Conservation (phyloP, 2,888 invertebrate species). For the Augiades crinisus region DNA sequence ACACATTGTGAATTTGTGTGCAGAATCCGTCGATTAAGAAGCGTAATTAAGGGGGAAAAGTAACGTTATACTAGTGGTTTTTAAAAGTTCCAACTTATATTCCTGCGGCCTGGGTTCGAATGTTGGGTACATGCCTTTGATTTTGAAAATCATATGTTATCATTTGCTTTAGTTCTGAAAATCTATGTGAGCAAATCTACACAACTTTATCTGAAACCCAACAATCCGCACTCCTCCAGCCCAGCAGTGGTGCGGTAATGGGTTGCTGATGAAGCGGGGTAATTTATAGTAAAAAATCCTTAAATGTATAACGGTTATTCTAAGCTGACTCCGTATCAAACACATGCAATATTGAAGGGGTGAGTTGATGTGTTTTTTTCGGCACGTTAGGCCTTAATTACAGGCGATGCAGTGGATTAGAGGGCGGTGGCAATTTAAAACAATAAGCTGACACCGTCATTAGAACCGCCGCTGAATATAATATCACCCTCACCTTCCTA, state of each 20-base stretch:
- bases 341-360: conserved; percentile 68
- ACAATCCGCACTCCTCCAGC: no score
- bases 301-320: conserved; percentile 33
- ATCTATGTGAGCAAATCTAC: no score
- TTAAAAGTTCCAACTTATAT: no score
- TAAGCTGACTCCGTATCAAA: conserved; percentile 38
- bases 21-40: background rate
- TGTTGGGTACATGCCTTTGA: no score
- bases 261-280: no score
- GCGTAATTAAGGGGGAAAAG: conserved; percentile 10
- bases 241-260: no score
- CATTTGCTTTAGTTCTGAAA: no score
- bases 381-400: conserved; percentile 61
- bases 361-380: conserved; percentile 64
- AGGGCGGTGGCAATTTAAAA: conserved; percentile 77
- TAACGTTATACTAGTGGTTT: no score
- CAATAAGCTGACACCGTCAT: conserved; percentile 72
- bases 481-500: conserved; percentile 57
- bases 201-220: no score
- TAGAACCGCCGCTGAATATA: conserved; percentile 57
- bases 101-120: no score
- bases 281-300: conserved; percentile 13
- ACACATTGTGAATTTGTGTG: background rate
- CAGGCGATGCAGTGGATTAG: conserved; percentile 68
- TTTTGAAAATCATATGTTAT: no score